Percentiles rank a stretch among this genome's conserved stretches.
Conservation (phyloP, 2,888 invertebrate species). For the Nomada ruficornis region DNA sequence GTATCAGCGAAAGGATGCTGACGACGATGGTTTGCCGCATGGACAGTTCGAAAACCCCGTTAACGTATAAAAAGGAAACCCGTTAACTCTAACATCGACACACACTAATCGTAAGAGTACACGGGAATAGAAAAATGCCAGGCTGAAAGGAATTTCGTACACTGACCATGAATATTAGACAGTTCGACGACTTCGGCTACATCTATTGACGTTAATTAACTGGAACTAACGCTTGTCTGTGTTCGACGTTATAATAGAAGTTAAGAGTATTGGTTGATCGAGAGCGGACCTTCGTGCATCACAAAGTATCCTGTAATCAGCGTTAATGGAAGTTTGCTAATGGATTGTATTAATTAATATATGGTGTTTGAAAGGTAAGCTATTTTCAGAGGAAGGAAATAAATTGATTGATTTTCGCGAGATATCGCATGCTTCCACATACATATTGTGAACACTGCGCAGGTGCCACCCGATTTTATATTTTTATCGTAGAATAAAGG, state of each 20-base stretch:
- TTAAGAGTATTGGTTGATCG: background rate
- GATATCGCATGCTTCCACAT: no score
- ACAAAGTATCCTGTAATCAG: no score
- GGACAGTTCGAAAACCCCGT: conserved; percentile 6
- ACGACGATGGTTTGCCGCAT: background rate
- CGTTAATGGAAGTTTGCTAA: no score
- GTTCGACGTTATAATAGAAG: background rate
- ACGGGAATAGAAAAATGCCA: conserved; percentile 34
- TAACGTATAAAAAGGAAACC: conserved; percentile 29
- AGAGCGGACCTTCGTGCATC: no score
- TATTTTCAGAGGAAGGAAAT: no score
- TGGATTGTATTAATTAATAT: no score
- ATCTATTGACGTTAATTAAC: conserved; percentile 13
- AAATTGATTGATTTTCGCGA: no score
- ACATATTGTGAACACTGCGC: no score
- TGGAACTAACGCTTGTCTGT: conserved; percentile 13
- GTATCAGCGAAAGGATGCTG: background rate
- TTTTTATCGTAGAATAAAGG: no score
- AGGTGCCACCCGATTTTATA: no score
- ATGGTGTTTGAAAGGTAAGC: no score
- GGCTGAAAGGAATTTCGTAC: conserved; percentile 21
- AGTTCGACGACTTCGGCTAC: conserved; percentile 20
- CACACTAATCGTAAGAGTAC: conserved; percentile 27
- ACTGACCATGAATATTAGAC: conserved; percentile 22
- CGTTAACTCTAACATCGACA: conserved; percentile 20